Conservation (phyloP, 2,888 invertebrate species). For the Acanthoscelides obtectus region DNA sequence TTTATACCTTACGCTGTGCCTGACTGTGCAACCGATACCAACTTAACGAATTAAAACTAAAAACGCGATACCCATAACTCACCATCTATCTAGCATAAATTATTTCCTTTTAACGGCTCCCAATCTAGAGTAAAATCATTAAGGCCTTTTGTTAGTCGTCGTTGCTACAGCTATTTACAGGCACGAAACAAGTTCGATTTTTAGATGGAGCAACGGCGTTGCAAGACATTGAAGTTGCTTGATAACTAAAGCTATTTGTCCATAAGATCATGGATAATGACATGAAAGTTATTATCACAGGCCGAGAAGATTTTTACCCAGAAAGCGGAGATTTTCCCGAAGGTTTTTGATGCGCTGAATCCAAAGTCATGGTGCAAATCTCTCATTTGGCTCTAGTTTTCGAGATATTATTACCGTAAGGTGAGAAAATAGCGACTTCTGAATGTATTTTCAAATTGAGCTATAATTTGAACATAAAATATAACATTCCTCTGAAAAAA, state of each 20-base stretch:
- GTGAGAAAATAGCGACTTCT: no score
- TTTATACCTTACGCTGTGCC: constrained; percentile 31
- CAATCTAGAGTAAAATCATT: constrained; percentile 29
- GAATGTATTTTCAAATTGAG: no score
- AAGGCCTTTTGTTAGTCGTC: constrained; percentile 15
- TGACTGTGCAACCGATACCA: constrained; percentile 28
- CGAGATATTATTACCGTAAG: no score
- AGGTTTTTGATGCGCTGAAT: no score
- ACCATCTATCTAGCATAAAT: constrained; percentile 31
- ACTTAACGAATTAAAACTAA: constrained; percentile 34
- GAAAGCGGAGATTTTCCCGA: no score
- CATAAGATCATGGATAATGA: no score
- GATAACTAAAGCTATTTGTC: not conserved
- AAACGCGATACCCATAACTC: constrained; percentile 34
- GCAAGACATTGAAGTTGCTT: not conserved
- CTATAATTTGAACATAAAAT: no score
- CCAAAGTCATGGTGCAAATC: no score
- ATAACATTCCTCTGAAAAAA: no score
- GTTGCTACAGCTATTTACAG: not conserved
- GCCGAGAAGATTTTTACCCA: no score
- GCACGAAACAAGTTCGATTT: not conserved
- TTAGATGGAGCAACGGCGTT: not conserved
- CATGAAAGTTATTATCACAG: no score
- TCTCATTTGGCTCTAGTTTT: no score
- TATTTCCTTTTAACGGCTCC: constrained; percentile 31